These are phyloP conservation scores for Hippasteria phrygiana DNA, from an alignment of 53 echinoderm and acorn worm genomes.

Conservation along the genomic window DNA sequence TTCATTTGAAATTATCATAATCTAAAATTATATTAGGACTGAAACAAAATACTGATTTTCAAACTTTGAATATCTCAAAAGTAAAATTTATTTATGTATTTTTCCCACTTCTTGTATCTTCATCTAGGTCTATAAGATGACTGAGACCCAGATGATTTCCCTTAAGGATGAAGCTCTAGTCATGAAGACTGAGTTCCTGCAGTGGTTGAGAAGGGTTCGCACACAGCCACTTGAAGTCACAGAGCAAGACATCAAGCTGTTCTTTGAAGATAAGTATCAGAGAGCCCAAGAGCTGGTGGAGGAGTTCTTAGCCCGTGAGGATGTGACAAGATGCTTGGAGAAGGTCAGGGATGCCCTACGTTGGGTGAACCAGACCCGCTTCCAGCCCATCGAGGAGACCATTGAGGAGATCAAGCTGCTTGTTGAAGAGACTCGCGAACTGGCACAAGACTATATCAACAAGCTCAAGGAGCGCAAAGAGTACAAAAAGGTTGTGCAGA, in stretches of 20 bases:
- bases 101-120: too few species aligned
- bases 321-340: constrained; percentile 16
- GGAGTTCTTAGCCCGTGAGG: constrained; percentile 22
- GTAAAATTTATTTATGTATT: too few species aligned
- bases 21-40: too few species aligned
- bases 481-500: background rate
- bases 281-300: background rate
- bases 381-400: constrained; percentile 71
- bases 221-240: constrained; percentile 71
- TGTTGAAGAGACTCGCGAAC: constrained; percentile 56
- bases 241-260: constrained; percentile 63
- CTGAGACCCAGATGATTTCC: background rate
- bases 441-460: background rate
- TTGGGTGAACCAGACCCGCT: constrained; percentile 76
- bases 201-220: constrained; percentile 62
- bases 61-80: too few species aligned
- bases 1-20: background rate
- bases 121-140: constrained; percentile 13
- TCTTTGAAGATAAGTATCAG: constrained; percentile 63
- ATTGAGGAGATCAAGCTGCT: constrained; percentile 63
- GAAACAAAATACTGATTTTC: too few species aligned
- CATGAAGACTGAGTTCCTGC: background rate
- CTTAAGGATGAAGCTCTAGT: background rate
- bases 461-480: constrained; percentile 32
- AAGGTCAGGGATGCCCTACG: constrained; percentile 7